Percentiles rank a stretch among this genome's conserved stretches.
Evolutionary conservation across 2,113 vertebrate genomes (phyloP).

Genomic region (Anoplopoma fimbria): DNA sequence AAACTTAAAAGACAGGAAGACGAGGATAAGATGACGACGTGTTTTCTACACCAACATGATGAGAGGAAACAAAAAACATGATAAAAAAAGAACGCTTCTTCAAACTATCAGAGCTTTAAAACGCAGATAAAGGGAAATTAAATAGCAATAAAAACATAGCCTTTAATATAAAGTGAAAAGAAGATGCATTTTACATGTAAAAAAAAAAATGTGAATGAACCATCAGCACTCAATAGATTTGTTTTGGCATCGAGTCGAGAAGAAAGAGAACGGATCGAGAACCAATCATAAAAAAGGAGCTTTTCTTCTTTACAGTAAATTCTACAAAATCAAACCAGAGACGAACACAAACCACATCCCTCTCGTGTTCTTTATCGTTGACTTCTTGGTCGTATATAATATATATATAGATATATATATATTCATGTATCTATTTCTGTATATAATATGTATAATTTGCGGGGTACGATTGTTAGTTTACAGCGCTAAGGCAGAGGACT

Average conservation of each 20-base stretch:
- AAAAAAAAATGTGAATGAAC: constrained; percentile 56
- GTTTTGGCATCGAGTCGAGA: constrained; percentile 77
- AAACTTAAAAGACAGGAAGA: too few species aligned
- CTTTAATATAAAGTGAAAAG: constrained; percentile 78
- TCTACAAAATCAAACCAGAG: constrained; percentile 80
- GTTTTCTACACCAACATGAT: too few species aligned
- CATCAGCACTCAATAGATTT: constrained; percentile 72
- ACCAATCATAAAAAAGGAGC: constrained; percentile 36
- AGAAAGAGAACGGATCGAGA: too few species aligned
- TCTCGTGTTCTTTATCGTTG: constrained; percentile 52
- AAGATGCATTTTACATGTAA: constrained; percentile 59
- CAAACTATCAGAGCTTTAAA: constrained; percentile 54
- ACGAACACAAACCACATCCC: constrained; percentile 68
- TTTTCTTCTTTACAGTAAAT: constrained; percentile 80
- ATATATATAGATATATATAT: constrained; percentile 60
- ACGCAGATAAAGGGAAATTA: constrained; percentile 70
- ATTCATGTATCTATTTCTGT: constrained; percentile 75
- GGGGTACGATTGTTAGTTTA: constrained; percentile 71
- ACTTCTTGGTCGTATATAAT: constrained; percentile 75
- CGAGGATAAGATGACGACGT: too few species aligned
- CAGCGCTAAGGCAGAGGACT: constrained; percentile 70
- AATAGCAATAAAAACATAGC: constrained; percentile 76
- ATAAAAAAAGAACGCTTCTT: not conserved
- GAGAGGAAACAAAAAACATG: not conserved
- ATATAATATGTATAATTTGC: constrained; percentile 80